These are phyloP conservation scores for Morpho helenor DNA, from an alignment of 2,888 invertebrate genomes.

Conservation along the genomic window DNA sequence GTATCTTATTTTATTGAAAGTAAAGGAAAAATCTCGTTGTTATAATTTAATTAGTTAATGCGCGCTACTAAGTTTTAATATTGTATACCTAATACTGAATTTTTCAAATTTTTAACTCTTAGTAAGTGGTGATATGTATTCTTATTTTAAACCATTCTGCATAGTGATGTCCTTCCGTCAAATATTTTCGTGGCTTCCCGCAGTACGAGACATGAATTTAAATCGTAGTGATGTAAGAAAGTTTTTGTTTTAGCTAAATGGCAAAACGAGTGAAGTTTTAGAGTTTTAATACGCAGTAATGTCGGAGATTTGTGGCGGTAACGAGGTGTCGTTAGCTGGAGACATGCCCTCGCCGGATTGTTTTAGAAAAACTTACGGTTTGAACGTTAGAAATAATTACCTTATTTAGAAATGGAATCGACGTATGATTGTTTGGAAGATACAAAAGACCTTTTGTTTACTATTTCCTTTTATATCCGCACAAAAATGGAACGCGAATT, in stretches of 20 bases:
- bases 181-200: conserved; percentile 35
- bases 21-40: too few species aligned
- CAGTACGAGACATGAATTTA: conserved; percentile 65
- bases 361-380: conserved; percentile 46
- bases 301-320: conserved; percentile 72
- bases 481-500: not conserved
- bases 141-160: conserved; percentile 2
- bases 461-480: conserved; percentile 10
- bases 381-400: conserved; percentile 37
- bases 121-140: conserved; percentile 5
- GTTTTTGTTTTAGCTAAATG: conserved; percentile 69
- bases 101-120: not conserved
- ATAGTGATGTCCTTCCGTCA: conserved; percentile 29
- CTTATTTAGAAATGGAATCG: conserved; percentile 42
- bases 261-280: conserved; percentile 66
- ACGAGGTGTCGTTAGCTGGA: conserved; percentile 66
- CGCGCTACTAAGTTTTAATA: too few species aligned
- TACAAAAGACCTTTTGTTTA: conserved; percentile 30
- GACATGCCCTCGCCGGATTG: conserved; percentile 53
- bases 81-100: too few species aligned
- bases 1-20: too few species aligned
- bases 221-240: conserved; percentile 72
- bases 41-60: too few species aligned
- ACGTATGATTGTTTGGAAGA: conserved; percentile 28
- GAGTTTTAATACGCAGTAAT: conserved; percentile 77